A percentile compares a stretch with the other conserved stretches of the same genome.
Evolutionary conservation across 2,888 invertebrate species (phyloP).

Genomic region (Drosophila leonis): DNA sequence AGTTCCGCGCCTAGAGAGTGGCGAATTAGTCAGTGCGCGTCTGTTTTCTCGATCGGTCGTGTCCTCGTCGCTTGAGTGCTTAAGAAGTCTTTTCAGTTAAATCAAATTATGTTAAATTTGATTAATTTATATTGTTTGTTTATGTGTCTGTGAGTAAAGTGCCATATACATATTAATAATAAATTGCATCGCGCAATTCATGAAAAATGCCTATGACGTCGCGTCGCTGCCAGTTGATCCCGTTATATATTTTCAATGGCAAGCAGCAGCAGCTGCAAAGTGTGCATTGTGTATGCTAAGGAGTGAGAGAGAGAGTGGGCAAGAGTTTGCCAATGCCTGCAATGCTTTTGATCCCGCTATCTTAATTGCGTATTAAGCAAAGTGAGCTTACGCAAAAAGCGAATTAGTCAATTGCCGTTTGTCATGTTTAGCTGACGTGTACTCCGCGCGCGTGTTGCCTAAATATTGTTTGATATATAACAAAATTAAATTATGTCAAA

Average conservation of each 20-base stretch:
- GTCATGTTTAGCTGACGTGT: too few species aligned
- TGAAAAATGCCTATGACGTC: not conserved
- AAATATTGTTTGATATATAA: not conserved
- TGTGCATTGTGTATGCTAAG: too few species aligned
- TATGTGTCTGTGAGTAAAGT: not conserved
- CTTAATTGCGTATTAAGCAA: constrained; percentile 1
- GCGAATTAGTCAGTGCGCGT: constrained; percentile 1
- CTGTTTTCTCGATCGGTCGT: not conserved
- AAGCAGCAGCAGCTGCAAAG: not conserved
- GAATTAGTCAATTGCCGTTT: not conserved
- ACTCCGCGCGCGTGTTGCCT: not conserved
- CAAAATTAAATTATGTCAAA: not conserved
- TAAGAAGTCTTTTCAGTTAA: not conserved
- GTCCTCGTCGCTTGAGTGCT: not conserved
- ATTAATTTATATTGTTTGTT: not conserved
- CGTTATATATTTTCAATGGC: not conserved
- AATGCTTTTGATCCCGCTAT: constrained; percentile 2
- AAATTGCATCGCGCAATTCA: not conserved
- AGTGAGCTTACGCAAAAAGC: not conserved
- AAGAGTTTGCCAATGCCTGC: not conserved
- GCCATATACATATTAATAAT: too few species aligned
- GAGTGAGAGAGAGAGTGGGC: not conserved
- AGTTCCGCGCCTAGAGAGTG: not conserved
- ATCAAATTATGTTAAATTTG: not conserved
- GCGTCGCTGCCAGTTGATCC: not conserved